Evolutionary conservation across 1,140 invertebrate genomes (phyloP).

Genomic region (Saxidomus purpurata): DNA sequence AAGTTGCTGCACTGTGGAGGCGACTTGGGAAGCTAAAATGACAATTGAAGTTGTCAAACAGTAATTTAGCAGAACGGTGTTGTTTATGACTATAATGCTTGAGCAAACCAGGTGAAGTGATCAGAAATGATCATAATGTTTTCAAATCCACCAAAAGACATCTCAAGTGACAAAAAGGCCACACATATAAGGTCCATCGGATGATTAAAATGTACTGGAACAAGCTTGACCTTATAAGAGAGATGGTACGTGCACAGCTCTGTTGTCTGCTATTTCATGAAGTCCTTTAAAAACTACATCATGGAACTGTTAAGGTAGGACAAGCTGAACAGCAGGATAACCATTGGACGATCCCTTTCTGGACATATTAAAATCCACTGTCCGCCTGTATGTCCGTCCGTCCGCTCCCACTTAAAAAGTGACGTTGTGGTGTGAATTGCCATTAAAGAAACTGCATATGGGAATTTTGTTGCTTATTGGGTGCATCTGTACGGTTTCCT

Average conservation of each 20-base stretch:
- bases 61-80: conserved; percentile 73
- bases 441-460: too few relatives aligned
- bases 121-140: conserved; percentile 62
- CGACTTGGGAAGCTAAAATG: conserved; percentile 55
- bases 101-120: conserved; percentile 50
- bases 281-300: conserved; percentile 33
- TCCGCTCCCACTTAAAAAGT: too few relatives aligned
- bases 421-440: too few relatives aligned
- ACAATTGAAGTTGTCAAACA: conserved; percentile 55
- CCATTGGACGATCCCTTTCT: not conserved
- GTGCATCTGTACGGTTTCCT: too few relatives aligned
- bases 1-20: conserved; percentile 75
- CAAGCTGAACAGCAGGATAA: not conserved
- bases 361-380: too few relatives aligned
- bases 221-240: not conserved
- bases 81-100: not conserved
- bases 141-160: conserved; percentile 48
- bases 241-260: not conserved
- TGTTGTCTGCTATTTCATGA: conserved; percentile 56
- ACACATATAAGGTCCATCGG: conserved; percentile 66
- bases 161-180: conserved; percentile 61
- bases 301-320: not conserved
- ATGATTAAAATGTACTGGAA: not conserved
- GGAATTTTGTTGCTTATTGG: too few relatives aligned
- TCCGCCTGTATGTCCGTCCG: too few relatives aligned